Conservation (phyloP, 1,140 invertebrate species). For the Acromyrmex echinatior region DNA sequence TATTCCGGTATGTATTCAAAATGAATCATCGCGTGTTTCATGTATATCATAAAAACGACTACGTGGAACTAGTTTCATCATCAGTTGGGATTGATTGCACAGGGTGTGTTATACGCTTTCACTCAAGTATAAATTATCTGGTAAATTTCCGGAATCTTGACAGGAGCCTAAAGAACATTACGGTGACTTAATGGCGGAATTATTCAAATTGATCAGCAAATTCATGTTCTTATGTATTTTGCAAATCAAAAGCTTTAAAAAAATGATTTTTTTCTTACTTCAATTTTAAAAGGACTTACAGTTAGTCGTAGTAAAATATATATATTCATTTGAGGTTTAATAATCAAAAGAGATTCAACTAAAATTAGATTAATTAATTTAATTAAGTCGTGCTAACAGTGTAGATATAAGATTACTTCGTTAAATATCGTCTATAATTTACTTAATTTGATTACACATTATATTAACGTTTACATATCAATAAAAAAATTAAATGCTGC, state of each 20-base stretch:
- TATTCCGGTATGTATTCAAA: slow-evolving; percentile 52
- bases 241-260: neutral
- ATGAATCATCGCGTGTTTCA: slow-evolving; percentile 62
- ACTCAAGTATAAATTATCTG: neutral
- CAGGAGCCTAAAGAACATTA: neutral
- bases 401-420: neutral
- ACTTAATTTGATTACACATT: neutral
- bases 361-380: slow-evolving; percentile 9
- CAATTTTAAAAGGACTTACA: neutral
- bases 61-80: slow-evolving; percentile 3
- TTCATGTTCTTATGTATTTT: slow-evolving; percentile 9
- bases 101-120: neutral
- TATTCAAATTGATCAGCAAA: neutral
- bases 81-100: neutral
- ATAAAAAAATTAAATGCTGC: neutral
- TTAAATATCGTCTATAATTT: neutral
- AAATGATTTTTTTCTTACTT: neutral
- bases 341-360: neutral
- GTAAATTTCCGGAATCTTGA: neutral
- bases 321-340: neutral
- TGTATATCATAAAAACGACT: neutral
- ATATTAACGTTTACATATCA: neutral
- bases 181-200: neutral
- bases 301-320: neutral
- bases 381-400: neutral